Evolutionary conservation across 2,113 vertebrate species (phyloP).

Genomic region (Rhea americana): DNA sequence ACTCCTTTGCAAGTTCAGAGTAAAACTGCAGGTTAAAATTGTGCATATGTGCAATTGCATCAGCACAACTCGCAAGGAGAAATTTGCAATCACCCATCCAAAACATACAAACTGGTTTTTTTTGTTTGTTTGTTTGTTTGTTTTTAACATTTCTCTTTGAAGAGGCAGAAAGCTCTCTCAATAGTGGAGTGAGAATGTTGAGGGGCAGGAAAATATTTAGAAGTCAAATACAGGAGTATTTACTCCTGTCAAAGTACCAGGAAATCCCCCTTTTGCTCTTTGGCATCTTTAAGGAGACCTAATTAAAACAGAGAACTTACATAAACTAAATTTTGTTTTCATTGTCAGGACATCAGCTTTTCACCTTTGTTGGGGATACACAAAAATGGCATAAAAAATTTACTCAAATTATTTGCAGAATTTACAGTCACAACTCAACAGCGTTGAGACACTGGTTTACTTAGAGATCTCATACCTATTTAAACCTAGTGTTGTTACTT

Average conservation of each 20-base stretch:
- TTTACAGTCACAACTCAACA: not conserved
- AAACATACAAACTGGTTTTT: not conserved
- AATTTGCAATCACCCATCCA: not conserved
- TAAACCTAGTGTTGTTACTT: not conserved
- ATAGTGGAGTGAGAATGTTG: not conserved
- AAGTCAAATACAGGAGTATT: not conserved
- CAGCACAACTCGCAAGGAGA: not conserved
- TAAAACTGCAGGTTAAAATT: not conserved
- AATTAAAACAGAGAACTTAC: not conserved
- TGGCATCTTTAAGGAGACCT: not conserved
- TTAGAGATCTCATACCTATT: not conserved
- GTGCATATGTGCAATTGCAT: not conserved
- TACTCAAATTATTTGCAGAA: not conserved
- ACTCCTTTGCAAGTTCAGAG: not conserved
- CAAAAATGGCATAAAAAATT: not conserved
- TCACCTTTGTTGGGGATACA: not conserved
- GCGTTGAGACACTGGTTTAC: not conserved
- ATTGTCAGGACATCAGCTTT: not conserved
- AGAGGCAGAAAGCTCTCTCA: not conserved
- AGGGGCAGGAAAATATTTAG: not conserved
- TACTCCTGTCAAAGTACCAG: not conserved
- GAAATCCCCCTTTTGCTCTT: not conserved
- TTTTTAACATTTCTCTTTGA: not conserved
- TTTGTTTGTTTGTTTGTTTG: too few species aligned
- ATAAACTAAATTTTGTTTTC: not conserved